Evolutionary conservation across 2,888 invertebrate genomes (phyloP), one percentile per base, ranked within the genome.

Genomic region (Trypoxylon attenuatum): DNA sequence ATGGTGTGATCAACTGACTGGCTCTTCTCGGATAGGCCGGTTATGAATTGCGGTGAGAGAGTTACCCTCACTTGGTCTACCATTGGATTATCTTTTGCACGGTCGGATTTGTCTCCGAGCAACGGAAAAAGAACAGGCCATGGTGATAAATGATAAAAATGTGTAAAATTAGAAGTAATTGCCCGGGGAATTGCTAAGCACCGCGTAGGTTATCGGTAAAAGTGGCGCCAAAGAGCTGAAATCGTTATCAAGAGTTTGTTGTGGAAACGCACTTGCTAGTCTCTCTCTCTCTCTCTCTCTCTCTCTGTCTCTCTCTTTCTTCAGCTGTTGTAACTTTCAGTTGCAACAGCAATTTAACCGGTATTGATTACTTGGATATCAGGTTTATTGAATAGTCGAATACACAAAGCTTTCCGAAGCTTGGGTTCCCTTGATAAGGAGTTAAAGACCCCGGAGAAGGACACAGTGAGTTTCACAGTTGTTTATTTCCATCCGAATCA

Each of bases 121-220:
- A 33, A 42, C 38, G 6, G 15, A 57, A 57, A 42, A 55, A 68
- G 59, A 55, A 49, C 49, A n/a, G 39, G 19, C 43, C 5, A 49
- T 51, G 53, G 42, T 38, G 59, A 61, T 55, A 29, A 41, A 46
- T 18, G 73, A 72, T 72, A 69, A 65, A 59, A 49, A 22, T 18
- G 64, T 47, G 15, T 65, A 62, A 72, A 72, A 73, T 72, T 72
- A 73, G 69, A 72, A 72, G 27, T 73, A 65, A 69, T 71, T 72
- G 58, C 54, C 38, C 25, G 47, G 23, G 29, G 16, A 25, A 5
- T 16, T 41, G 16, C 25, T 33, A 46, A 42, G 52, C 39, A 33
- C 10, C 13, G 47, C 29, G 21, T 15, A 22, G n/a, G 22, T 69
- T 72, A 72, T 72, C 61, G 16, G 25, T 19, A 13, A 39, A 45